Percentiles rank a stretch among this genome's conserved stretches.
These are phyloP conservation scores for Tetragnatha montana DNA, from an alignment of 2,888 invertebrate genomes.

Conservation along the genomic window DNA sequence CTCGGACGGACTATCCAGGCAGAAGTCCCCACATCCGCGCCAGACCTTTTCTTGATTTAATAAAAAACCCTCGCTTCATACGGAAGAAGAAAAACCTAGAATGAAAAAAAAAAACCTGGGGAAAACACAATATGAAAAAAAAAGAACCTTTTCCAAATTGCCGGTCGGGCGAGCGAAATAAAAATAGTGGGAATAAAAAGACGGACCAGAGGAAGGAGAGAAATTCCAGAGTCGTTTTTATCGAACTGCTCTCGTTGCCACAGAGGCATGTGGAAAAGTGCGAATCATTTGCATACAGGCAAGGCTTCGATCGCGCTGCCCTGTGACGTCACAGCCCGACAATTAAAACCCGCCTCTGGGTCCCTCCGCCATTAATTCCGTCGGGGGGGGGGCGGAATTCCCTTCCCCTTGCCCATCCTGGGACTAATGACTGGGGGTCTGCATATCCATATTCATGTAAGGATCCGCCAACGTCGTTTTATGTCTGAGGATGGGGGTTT, in stretches of 20 bases:
- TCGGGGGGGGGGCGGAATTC: constrained; percentile 37
- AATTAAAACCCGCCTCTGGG: constrained; percentile 70
- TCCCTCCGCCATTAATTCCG: constrained; percentile 66
- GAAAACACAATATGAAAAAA: constrained; percentile 49
- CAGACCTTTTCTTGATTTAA: constrained; percentile 68
- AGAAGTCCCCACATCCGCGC: constrained; percentile 49
- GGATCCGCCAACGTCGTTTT: constrained; percentile 43
- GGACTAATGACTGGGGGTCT: constrained; percentile 64
- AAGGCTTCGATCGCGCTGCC: constrained; percentile 61
- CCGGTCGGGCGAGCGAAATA: constrained; percentile 61
- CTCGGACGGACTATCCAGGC: constrained; percentile 64
- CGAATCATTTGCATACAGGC: constrained; percentile 68
- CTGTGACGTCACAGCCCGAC: constrained; percentile 66
- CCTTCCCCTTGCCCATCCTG: constrained; percentile 27
- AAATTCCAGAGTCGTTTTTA: constrained; percentile 64
- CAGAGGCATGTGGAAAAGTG: constrained; percentile 52
- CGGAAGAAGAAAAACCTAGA: constrained; percentile 8
- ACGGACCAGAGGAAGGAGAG: constrained; percentile 47
- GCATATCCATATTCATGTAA: constrained; percentile 69
- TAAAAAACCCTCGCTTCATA: constrained; percentile 62
- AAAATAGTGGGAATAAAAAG: constrained; percentile 27
- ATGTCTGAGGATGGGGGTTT: constrained; percentile 27
- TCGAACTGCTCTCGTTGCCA: constrained; percentile 50
- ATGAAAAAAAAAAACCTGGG: constrained; percentile 28
- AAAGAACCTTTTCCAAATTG: constrained; percentile 62